phyloP scores from a whole-genome alignment of 2,888 invertebrate species.

The Drosophila recens region DNA sequence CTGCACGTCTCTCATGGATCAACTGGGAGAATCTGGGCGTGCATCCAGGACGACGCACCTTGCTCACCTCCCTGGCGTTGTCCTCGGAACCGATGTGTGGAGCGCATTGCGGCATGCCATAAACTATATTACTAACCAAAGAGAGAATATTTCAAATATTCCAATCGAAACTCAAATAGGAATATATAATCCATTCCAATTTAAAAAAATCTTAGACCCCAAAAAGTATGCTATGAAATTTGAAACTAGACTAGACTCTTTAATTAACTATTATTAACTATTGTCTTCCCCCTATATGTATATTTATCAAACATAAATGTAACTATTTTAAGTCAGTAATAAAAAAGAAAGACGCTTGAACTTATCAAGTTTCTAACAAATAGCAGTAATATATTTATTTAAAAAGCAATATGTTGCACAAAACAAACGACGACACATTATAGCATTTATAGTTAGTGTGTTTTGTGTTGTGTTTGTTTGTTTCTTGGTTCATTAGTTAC shows the following conservation, averaged over 20 bases:
- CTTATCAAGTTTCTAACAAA: constrained; percentile 62
- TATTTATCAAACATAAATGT: not conserved
- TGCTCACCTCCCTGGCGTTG: constrained; percentile 92
- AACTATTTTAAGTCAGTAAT: not conserved
- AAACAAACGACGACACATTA: constrained; percentile 51
- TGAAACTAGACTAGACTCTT: not conserved
- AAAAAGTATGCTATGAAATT: constrained; percentile 40
- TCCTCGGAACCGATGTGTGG: constrained; percentile 88
- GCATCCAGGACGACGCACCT: constrained; percentile 93
- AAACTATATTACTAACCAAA: not conserved
- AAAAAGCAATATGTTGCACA: constrained; percentile 63
- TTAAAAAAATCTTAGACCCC: not conserved
- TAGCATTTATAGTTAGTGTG: constrained; percentile 31
- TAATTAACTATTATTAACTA: not conserved
- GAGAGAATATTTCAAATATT: constrained; percentile 31
- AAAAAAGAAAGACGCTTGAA: not conserved
- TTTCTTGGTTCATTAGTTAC: constrained; percentile 36
- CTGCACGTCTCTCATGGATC: constrained; percentile 98
- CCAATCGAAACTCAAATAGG: not conserved
- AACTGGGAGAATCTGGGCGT: constrained; percentile 99
- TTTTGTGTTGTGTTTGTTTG: constrained; percentile 27
- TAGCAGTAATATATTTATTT: constrained; percentile 68
- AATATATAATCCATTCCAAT: not conserved
- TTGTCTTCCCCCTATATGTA: constrained; percentile 19
- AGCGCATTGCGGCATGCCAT: constrained; percentile 75